A percentile compares a stretch with the other conserved stretches of the same genome.
Evolutionary conservation across 2,113 vertebrate species (phyloP).

Genomic region (human): DNA sequence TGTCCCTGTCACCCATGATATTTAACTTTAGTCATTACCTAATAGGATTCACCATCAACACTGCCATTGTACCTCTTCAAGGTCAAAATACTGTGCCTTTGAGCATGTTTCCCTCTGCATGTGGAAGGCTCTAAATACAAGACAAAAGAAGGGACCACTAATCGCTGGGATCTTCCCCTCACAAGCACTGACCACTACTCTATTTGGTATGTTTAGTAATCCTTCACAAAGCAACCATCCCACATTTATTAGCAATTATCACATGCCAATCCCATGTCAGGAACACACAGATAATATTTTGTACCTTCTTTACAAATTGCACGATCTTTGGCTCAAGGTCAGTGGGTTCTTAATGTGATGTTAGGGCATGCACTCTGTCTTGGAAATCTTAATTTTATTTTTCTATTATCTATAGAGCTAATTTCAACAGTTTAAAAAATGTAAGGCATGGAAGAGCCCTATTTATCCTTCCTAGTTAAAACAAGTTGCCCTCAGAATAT

Average conservation of each 20-base stretch:
- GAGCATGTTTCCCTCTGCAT: neutral
- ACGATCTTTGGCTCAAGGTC: neutral
- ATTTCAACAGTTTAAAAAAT: neutral
- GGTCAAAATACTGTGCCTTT: slow-evolving; percentile 10
- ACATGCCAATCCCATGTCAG: neutral
- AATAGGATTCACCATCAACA: neutral
- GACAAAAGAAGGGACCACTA: neutral
- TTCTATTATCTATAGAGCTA: neutral
- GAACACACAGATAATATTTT: neutral
- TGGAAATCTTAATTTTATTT: neutral
- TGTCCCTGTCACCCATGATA: neutral
- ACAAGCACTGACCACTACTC: neutral
- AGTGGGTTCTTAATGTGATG: neutral
- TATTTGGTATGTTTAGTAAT: neutral
- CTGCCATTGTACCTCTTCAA: neutral
- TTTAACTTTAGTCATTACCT: slow-evolving; percentile 1
- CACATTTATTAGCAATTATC: slow-evolving; percentile 1
- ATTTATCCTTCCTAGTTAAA: neutral
- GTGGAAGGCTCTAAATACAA: slow-evolving; percentile 22
- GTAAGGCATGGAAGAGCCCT: neutral
- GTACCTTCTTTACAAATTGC: neutral
- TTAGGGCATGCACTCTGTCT: neutral
- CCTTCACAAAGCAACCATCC: neutral
- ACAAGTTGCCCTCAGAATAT: neutral
- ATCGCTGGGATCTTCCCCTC: neutral